Conservation (phyloP, 2,113 vertebrate genomes). For the Xenus cinereus region DNA sequence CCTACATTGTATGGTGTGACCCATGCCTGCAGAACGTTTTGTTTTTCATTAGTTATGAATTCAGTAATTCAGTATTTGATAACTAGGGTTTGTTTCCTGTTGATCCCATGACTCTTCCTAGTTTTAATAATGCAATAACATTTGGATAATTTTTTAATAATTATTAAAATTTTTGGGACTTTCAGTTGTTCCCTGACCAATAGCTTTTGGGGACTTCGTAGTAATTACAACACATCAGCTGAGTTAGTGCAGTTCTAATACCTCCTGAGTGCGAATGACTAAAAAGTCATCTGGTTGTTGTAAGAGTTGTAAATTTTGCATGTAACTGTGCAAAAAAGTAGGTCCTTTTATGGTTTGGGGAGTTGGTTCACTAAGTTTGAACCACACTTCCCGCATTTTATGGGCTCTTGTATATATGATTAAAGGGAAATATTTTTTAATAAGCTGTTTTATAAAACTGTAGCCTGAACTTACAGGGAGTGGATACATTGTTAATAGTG, state of each 20-base stretch:
- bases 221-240: background rate
- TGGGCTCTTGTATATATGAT: background rate
- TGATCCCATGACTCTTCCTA: background rate
- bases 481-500: background rate
- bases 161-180: background rate
- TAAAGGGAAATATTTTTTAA: constrained; percentile 10
- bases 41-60: background rate
- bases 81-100: background rate
- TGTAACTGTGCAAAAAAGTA: background rate
- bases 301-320: constrained; percentile 4
- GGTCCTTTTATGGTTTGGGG: background rate
- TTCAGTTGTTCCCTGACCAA: background rate
- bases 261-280: background rate
- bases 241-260: constrained; percentile 2
- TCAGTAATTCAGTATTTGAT: background rate
- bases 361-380: background rate
- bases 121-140: background rate
- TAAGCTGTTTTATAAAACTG: background rate
- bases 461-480: background rate
- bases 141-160: background rate
- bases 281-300: background rate
- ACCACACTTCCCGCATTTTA: background rate
- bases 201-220: background rate
- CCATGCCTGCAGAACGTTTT: background rate
- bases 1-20: background rate